Evolutionary conservation across 2,888 invertebrate species (phyloP), one percentile per base, ranked within the genome.

Genomic region (Stenotaenia linearis): DNA sequence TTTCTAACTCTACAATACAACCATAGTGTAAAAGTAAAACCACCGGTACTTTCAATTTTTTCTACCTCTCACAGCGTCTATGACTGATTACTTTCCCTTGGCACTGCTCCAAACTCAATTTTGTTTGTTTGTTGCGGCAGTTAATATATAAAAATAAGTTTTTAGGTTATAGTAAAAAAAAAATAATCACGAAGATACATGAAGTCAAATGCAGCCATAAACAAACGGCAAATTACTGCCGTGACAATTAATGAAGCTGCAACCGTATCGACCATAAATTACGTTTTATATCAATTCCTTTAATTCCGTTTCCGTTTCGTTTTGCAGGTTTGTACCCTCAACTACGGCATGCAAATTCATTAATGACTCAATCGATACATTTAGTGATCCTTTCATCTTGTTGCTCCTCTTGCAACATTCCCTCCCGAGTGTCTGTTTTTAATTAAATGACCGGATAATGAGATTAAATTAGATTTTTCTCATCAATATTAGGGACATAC

Each of bases 401-500:
- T 45, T 45, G 45, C 45, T 45, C 45, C 69, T 69, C 69, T 69
- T 69, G 28, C 25, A 69, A 69, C 69, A 25, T 28, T 69, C 69
- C 69, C 69, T 69, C 69, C 28, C 10, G 69, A 25, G 69, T 69
- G 69, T 69, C 69, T 69, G 69, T 69, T 69, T 69, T 69, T 69
- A 69, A 69, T 69, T 69, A 69, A 69, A 69, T 69, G 69, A 69
- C 69, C 69, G 25, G 28, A 28, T 69, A 69, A 69, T 69, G 69
- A 28, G 69, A 69, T 69, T 69, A 69, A 69, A 69, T 69, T 69
- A 69, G 69, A 69, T 69, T 69, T 69, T 69, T 69, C 69, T 69
- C 69, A 69, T 69, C 69, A 69, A 69, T 69, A 69, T 69, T 69
- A 25, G 25, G 10, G 25, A 69, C 69, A 69, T 15, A 12, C 69